These are phyloP conservation scores for Acrobasis consociella DNA, from an alignment of 2,888 invertebrate species.

Conservation along the genomic window DNA sequence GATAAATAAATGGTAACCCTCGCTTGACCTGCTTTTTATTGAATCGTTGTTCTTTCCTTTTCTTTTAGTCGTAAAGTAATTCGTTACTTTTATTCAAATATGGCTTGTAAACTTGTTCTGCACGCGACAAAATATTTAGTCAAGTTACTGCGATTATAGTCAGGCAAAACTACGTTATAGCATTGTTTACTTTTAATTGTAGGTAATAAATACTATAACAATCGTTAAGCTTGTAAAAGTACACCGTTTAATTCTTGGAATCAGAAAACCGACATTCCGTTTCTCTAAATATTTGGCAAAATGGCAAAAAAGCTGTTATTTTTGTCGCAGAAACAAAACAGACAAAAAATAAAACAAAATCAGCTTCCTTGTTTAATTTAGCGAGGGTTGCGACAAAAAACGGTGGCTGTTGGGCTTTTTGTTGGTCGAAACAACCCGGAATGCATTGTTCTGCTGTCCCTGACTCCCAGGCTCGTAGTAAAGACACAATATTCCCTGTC, in stretches of 20 bases:
- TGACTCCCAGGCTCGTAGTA: conserved; percentile 52
- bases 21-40: conserved; percentile 29
- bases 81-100: conserved; percentile 55
- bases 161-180: conserved; percentile 58
- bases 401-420: conserved; percentile 70
- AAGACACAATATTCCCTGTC: conserved; percentile 56
- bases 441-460: conserved; percentile 74
- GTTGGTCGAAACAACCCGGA: conserved; percentile 72
- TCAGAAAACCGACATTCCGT: conserved; percentile 11
- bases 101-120: conserved; percentile 49
- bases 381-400: conserved; percentile 76
- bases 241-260: neutral
- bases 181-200: conserved; percentile 45
- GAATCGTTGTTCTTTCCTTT: conserved; percentile 29
- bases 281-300: conserved; percentile 26
- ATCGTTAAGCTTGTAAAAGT: neutral
- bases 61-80: conserved; percentile 46
- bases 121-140: conserved; percentile 71
- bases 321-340: conserved; percentile 57
- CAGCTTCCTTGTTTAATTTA: conserved; percentile 78
- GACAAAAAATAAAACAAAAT: conserved; percentile 66
- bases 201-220: conserved; percentile 30
- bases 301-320: conserved; percentile 32
- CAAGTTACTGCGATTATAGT: conserved; percentile 53
- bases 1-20: conserved; percentile 22